phyloP scores from a whole-genome alignment of 1,140 invertebrate genomes.

The Drosophila prosaltans region DNA sequence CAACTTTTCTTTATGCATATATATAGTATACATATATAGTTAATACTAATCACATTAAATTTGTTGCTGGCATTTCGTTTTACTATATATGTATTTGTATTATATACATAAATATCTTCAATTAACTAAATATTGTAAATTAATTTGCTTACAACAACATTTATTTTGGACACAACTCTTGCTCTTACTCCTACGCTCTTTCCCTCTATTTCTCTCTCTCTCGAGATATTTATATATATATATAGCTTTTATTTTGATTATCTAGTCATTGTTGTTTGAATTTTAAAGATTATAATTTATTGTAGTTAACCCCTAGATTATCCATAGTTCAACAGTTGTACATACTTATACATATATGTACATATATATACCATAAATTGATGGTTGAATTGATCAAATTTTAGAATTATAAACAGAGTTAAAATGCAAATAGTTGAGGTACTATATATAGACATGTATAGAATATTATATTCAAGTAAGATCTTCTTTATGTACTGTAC shows the following conservation, averaged over 20 bases:
- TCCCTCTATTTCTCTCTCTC: neutral
- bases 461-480: no score
- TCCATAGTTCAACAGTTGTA: neutral
- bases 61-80: constrained; percentile 53
- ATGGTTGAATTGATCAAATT: neutral
- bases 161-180: constrained; percentile 29
- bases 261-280: neutral
- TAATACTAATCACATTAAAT: constrained; percentile 65
- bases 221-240: neutral
- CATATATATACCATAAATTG: neutral
- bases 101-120: constrained; percentile 1
- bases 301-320: neutral
- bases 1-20: neutral
- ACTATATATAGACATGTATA: no score
- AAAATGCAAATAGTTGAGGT: no score
- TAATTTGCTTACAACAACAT: constrained; percentile 50
- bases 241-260: no score
- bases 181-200: constrained; percentile 21
- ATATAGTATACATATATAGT: neutral
- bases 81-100: constrained; percentile 18
- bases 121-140: constrained; percentile 56
- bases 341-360: neutral
- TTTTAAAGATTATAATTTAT: constrained; percentile 3
- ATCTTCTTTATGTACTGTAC: no score
- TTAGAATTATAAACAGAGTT: no score